Evolutionary conservation across 2,888 invertebrate species (phyloP).

Genomic region (Hydraecia micacea): DNA sequence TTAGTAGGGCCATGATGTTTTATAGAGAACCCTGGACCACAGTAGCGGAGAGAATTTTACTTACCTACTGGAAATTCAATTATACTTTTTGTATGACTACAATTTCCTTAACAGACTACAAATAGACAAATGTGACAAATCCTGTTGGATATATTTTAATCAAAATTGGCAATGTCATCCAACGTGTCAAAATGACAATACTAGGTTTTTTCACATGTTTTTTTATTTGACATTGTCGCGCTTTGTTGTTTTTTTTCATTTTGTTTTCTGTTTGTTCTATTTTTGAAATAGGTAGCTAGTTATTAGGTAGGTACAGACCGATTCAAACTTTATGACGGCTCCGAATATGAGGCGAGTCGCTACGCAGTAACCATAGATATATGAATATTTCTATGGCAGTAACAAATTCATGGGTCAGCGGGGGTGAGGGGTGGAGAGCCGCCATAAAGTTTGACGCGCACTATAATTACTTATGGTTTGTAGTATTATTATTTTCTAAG

Average conservation of each 20-base stretch:
- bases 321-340: neutral
- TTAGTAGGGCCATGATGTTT: neutral
- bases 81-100: constrained; percentile 24
- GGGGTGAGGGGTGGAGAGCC: neutral
- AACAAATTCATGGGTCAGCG: neutral
- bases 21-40: neutral
- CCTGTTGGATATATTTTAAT: constrained; percentile 29
- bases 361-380: no score
- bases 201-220: constrained; percentile 21
- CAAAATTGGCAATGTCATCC: constrained; percentile 43
- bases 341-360: neutral
- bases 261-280: constrained; percentile 22
- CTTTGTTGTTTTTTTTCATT: constrained; percentile 6
- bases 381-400: no score
- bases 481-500: neutral
- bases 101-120: neutral
- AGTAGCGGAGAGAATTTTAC: neutral
- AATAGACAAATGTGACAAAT: constrained; percentile 32
- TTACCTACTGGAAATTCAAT: constrained; percentile 16
- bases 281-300: constrained; percentile 7
- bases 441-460: neutral
- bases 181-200: constrained; percentile 36
- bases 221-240: constrained; percentile 22
- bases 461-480: neutral
- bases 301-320: neutral